These are phyloP conservation scores for Larimichthys polyactis DNA, from an alignment of 2,113 vertebrate species.

Conservation along the genomic window DNA sequence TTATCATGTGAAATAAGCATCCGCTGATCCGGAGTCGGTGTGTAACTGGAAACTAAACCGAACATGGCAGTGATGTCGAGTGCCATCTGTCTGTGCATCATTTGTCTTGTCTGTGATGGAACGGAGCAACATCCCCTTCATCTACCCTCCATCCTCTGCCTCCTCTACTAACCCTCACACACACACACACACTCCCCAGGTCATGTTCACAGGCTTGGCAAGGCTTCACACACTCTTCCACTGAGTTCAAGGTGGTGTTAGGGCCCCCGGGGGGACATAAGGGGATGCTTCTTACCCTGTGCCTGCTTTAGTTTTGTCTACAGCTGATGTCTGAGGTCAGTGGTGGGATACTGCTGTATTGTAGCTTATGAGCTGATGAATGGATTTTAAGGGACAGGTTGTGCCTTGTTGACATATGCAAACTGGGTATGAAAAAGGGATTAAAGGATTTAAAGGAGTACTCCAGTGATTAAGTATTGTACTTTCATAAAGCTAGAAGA, in stretches of 20 bases:
- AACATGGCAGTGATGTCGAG: slow-evolving; percentile 62
- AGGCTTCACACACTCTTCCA: slow-evolving; percentile 72
- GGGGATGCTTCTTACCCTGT: slow-evolving; percentile 60
- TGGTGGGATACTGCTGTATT: slow-evolving; percentile 37
- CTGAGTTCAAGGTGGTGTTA: slow-evolving; percentile 76
- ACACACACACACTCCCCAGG: slow-evolving; percentile 47
- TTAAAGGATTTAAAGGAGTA: slow-evolving; percentile 9
- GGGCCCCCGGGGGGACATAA: slow-evolving; percentile 59
- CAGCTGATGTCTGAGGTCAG: slow-evolving; percentile 79
- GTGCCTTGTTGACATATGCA: slow-evolving; percentile 42
- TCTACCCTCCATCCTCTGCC: slow-evolving; percentile 41
- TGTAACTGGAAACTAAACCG: slow-evolving; percentile 66
- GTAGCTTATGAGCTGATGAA: slow-evolving; percentile 54
- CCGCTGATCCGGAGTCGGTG: slow-evolving; percentile 43
- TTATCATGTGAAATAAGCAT: slow-evolving; percentile 19
- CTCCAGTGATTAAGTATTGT: neutral
- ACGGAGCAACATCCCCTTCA: slow-evolving; percentile 63
- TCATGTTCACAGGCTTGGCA: slow-evolving; percentile 84
- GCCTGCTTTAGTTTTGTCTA: slow-evolving; percentile 84
- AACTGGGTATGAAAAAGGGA: slow-evolving; percentile 1
- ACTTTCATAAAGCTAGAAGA: neutral
- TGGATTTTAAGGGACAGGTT: slow-evolving; percentile 58
- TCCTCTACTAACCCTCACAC: neutral
- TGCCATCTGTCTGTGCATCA: slow-evolving; percentile 77
- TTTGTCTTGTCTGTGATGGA: slow-evolving; percentile 76